Evolutionary conservation across 2,113 vertebrate species (phyloP), one percentile per base, ranked within the genome.

Genomic region (Peucedramus taeniatus): DNA sequence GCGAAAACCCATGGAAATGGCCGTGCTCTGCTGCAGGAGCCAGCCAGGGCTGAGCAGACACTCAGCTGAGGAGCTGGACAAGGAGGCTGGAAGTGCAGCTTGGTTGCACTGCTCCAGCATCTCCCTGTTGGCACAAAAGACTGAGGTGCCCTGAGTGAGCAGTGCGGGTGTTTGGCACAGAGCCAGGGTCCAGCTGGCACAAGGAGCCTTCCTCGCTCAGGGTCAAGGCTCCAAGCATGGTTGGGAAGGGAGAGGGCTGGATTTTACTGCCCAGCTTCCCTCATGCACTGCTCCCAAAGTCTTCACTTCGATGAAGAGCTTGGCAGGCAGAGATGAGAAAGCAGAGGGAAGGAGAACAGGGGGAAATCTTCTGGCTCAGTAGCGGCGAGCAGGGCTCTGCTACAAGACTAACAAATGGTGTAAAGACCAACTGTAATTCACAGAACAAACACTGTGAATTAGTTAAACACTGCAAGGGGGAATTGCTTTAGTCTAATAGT

Each of bases 401-500:
- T 72, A 45, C 66, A 40, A 49, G 45, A 37, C 54, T 83, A 49
- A 72, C 40, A 80, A 90, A 76, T 0, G 5, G 28, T 49, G 33
- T 68, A n/a, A 88, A 86, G 91, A 71, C 11, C 40, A 35, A 27
- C 42, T 76, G 79, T 51, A 92, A 94, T 80, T 86, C 75, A 74
- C 49, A 77, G 68, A 86, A 63, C 66, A 87, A 89, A 86, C 27
- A 69, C 6, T 60, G 45, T 21, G 40, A 83, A 53, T 85, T 93
- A 82, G 60, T 69, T 83, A 54, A 93, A 96, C 33, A 33, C 45
- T 77, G 63, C 75, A 61, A 90, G 64, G 44, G 35, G 53, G 59
- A 92, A 79, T 63, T 86, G 47, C 33, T 93, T 83, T 92, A 77
- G 56, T 37, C 50, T 65, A 85, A 80, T 39, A 69, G 39, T 61